These are phyloP conservation scores for Sialis fuliginosa DNA, from an alignment of 2,888 invertebrate genomes.

Conservation along the genomic window DNA sequence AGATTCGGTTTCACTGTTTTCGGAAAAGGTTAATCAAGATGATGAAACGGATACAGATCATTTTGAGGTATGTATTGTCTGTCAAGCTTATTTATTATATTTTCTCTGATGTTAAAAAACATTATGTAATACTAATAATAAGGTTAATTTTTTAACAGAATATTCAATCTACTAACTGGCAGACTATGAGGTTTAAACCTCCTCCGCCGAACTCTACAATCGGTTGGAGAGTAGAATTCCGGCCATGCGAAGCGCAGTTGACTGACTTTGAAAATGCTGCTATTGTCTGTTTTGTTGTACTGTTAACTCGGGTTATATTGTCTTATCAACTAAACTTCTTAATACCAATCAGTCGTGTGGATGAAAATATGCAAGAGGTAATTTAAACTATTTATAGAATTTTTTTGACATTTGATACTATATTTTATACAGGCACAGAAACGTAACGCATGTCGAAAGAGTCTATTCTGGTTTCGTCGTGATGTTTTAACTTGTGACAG, in stretches of 20 bases:
- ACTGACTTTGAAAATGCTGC: constrained; percentile 99
- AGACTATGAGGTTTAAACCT: constrained; percentile 97
- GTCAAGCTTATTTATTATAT: neutral
- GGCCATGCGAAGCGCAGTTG: constrained; percentile 94
- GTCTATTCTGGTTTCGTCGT: constrained; percentile 88
- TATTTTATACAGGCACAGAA: constrained; percentile 63
- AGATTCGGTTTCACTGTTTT: constrained; percentile 88
- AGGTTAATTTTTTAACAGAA: constrained; percentile 39
- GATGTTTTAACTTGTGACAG: constrained; percentile 42
- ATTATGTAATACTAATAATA: neutral
- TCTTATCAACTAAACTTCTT: constrained; percentile 91
- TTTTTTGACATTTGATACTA: no score
- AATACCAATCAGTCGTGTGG: constrained; percentile 93
- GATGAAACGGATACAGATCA: constrained; percentile 91
- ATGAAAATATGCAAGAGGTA: constrained; percentile 69
- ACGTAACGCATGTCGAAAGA: constrained; percentile 63
- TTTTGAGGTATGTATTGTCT: constrained; percentile 60
- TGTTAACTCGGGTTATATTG: constrained; percentile 89
- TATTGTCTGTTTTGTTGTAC: constrained; percentile 91
- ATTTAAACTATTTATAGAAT: no score
- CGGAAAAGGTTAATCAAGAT: constrained; percentile 87
- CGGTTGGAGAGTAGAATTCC: constrained; percentile 99
- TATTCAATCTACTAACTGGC: constrained; percentile 99
- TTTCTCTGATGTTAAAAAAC: neutral
- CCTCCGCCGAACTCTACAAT: constrained; percentile 91